Percentiles rank a stretch among this genome's conserved stretches.
Conservation (phyloP, 1,140 invertebrate species). For the Phymorhynchus buccinoides region DNA sequence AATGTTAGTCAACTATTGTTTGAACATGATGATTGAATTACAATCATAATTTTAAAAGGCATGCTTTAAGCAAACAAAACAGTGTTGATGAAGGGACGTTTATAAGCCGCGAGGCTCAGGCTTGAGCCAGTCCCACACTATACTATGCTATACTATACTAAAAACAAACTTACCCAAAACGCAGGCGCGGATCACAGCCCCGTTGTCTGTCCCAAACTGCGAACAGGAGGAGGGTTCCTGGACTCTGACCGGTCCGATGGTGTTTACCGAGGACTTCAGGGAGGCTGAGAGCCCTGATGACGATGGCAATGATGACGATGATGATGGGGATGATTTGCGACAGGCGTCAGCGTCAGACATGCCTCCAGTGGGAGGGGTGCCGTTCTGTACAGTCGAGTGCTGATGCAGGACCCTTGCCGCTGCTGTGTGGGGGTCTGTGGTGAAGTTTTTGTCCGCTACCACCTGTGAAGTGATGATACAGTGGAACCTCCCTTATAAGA, state of each 20-base stretch:
- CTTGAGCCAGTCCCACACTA: no score
- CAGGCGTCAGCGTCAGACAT: conserved; percentile 28
- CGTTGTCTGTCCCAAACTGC: conserved; percentile 61
- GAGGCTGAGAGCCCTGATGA: conserved; percentile 26
- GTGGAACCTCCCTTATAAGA: no score
- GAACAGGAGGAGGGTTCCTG: conserved; percentile 40
- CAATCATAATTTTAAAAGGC: no score
- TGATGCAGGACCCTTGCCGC: conserved; percentile 40
- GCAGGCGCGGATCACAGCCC: conserved; percentile 58
- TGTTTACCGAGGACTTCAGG: background rate
- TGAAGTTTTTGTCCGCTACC: conserved; percentile 41
- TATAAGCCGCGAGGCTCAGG: no score
- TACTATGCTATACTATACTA: no score
- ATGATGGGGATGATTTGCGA: no score
- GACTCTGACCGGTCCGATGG: conserved; percentile 5
- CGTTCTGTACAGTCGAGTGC: conserved; percentile 7
- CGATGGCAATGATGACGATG: conserved; percentile 14
- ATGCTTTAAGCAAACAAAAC: no score
- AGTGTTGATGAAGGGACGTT: no score
- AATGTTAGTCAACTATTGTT: no score
- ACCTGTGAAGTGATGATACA: no score
- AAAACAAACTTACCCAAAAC: conserved; percentile 66
- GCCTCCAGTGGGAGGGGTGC: conserved; percentile 4
- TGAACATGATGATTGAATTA: no score
- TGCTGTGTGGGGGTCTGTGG: conserved; percentile 47